These are phyloP conservation scores for Panurus biarmicus DNA, from an alignment of 2,113 vertebrate genomes.

Conservation along the genomic window DNA sequence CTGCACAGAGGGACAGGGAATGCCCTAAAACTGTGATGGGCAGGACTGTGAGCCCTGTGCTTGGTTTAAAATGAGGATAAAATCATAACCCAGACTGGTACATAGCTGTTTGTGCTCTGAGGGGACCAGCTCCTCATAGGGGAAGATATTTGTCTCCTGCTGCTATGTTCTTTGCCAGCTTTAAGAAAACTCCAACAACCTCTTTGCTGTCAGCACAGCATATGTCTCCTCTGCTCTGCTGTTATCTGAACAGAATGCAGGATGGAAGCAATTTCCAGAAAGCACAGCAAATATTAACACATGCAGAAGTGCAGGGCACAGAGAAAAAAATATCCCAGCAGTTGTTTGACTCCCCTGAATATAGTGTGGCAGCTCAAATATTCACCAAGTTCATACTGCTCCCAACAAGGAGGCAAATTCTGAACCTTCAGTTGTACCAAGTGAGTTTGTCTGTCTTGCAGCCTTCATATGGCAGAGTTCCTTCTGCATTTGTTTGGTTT, in stretches of 20 bases:
- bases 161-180: not conserved
- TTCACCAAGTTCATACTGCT: not conserved
- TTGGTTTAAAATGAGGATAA: not conserved
- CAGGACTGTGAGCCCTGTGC: not conserved
- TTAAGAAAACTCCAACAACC: not conserved
- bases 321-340: not conserved
- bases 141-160: not conserved
- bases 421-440: not conserved
- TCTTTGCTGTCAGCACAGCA: constrained; percentile 32
- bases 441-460: not conserved
- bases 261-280: constrained; percentile 39
- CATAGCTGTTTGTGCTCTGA: not conserved
- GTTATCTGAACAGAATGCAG: constrained; percentile 29
- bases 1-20: not conserved
- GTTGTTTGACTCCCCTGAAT: not conserved
- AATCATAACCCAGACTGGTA: not conserved
- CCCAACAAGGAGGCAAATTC: not conserved
- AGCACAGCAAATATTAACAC: constrained; percentile 30
- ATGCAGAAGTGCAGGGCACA: not conserved
- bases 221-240: constrained; percentile 34
- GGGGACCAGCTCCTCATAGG: not conserved
- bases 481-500: not conserved
- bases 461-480: not conserved
- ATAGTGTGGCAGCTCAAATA: not conserved
- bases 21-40: not conserved